These are phyloP conservation scores for Meteorus sp. DNA, from an alignment of 1,140 invertebrate genomes.

Conservation along the genomic window DNA sequence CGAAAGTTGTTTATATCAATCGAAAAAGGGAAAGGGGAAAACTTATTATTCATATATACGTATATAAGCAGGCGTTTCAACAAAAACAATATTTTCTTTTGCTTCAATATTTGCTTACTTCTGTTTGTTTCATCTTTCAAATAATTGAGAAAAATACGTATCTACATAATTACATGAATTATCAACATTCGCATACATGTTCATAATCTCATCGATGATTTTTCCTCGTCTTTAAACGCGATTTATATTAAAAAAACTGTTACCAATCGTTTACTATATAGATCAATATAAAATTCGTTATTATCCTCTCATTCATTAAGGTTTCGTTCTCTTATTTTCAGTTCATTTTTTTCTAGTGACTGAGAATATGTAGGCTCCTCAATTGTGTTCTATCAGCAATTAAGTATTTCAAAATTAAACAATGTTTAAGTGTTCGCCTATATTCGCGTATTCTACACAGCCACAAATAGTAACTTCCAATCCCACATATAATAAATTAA, in stretches of 20 bases:
- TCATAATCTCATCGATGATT: background rate
- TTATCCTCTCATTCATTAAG: conserved; percentile 1
- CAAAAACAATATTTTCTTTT: background rate
- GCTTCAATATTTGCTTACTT: conserved; percentile 7
- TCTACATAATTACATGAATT: conserved; percentile 30
- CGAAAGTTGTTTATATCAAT: no score
- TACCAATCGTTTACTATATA: conserved; percentile 1
- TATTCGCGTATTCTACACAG: conserved; percentile 49
- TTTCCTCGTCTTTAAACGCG: background rate
- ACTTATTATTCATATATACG: no score
- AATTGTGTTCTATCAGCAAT: no score
- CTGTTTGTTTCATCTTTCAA: background rate
- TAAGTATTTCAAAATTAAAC: background rate
- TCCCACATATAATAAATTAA: conserved; percentile 53
- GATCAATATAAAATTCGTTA: conserved; percentile 5
- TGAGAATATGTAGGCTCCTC: background rate
- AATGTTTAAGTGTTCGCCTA: conserved; percentile 7
- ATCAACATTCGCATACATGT: conserved; percentile 21
- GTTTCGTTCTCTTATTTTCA: no score
- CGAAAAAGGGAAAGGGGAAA: no score
- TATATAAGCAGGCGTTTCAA: no score
- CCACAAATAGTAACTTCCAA: conserved; percentile 50
- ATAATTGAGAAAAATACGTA: conserved; percentile 20
- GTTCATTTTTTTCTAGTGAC: conserved; percentile 16
- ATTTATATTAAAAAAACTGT: background rate